Conservation (phyloP, 2,797 vertebrate species). For the Catharus ustulatus region DNA sequence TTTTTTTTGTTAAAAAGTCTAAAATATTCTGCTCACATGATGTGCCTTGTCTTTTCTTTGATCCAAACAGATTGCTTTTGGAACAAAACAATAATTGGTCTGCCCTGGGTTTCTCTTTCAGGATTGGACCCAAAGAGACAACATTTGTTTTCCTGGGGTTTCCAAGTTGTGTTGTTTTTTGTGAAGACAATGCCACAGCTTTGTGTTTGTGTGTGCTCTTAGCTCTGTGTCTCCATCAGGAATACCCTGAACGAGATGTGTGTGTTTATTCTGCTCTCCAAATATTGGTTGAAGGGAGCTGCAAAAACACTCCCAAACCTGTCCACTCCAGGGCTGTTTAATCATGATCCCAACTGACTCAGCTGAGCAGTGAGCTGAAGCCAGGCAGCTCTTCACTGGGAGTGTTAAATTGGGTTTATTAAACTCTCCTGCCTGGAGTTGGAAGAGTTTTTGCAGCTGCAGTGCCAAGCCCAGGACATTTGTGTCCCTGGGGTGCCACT, state of each 20-base stretch:
- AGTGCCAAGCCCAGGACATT: neutral
- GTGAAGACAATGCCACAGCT: fast-evolving
- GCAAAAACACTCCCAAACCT: neutral
- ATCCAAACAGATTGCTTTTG: neutral
- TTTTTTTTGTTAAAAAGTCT: neutral
- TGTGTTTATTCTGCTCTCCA: neutral
- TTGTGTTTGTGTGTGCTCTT: neutral
- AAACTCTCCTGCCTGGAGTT: neutral
- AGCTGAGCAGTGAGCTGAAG: neutral
- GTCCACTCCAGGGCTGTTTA: neutral
- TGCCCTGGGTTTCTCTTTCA: neutral
- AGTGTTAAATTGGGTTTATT: neutral
- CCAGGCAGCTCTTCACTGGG: neutral
- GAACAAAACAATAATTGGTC: neutral
- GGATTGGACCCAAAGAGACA: neutral
- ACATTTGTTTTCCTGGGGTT: neutral
- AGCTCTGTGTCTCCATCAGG: neutral
- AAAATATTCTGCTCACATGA: fast-evolving
- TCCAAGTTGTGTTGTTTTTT: neutral
- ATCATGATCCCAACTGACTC: neutral
- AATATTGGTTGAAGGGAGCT: neutral
- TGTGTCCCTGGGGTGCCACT: neutral
- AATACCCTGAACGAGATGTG: neutral
- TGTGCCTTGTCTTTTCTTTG: neutral
- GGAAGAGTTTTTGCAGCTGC: neutral